Conservation (phyloP, 2,113 vertebrate genomes). For the Apodemus speciosus region DNA sequence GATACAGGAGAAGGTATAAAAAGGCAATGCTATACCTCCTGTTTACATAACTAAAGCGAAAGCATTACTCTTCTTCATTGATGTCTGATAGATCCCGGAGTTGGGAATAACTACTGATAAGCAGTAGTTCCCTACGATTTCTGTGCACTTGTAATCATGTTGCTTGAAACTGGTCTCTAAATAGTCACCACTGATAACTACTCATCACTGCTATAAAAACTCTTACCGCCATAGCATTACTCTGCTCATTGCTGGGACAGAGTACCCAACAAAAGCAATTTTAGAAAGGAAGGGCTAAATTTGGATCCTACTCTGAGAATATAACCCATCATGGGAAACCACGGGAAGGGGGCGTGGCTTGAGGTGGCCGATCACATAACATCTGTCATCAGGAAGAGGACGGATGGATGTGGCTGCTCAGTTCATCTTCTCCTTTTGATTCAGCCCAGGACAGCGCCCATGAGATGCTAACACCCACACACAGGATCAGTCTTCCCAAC, state of each 20-base stretch:
- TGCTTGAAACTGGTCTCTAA: background rate
- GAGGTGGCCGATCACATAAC: background rate
- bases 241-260: background rate
- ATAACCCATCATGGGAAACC: no score
- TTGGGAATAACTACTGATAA: background rate
- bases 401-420: background rate
- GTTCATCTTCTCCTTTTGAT: background rate
- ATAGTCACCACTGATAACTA: background rate
- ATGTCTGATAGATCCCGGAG: background rate
- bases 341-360: background rate
- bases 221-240: background rate
- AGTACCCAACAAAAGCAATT: background rate
- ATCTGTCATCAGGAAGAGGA: background rate
- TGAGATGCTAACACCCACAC: background rate
- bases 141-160: background rate
- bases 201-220: background rate
- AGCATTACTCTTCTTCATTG: background rate
- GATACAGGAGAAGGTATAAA: background rate
- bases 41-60: background rate
- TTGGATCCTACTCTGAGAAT: background rate
- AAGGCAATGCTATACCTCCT: background rate
- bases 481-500: background rate
- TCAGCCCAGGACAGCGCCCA: background rate
- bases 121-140: background rate
- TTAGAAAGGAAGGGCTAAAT: background rate